Evolutionary conservation across 2,113 vertebrate genomes (phyloP).

Genomic region (Salminus brasiliensis): DNA sequence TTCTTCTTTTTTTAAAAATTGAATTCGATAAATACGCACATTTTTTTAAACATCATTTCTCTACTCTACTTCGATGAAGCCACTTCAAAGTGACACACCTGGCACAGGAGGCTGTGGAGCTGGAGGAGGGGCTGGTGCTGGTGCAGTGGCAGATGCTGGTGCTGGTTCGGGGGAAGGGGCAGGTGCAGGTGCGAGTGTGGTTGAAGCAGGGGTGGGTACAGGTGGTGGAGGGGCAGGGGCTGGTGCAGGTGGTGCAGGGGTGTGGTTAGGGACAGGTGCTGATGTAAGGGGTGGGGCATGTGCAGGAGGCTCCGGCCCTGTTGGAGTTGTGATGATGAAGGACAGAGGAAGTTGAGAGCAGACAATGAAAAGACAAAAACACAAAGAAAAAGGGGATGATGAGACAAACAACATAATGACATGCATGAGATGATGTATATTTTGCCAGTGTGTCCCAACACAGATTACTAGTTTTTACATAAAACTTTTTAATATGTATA

Average conservation of each 20-base stretch:
- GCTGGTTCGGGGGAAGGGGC: not conserved
- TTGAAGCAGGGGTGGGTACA: not conserved
- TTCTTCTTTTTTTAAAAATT: no score
- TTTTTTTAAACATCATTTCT: no score
- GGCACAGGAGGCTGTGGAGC: conserved; percentile 49
- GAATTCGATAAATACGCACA: no score
- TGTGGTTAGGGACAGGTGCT: not conserved
- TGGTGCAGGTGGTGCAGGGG: not conserved
- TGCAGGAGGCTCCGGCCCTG: not conserved
- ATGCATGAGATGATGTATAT: not conserved
- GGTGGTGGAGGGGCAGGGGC: not conserved
- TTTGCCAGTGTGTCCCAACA: no score
- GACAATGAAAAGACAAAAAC: conserved; percentile 4
- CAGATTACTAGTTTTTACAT: no score
- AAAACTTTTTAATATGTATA: no score
- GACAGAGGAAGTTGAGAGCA: not conserved
- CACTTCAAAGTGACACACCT: conserved; percentile 75
- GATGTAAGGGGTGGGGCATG: conserved; percentile 3
- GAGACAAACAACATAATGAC: not conserved
- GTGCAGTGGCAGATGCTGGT: not conserved
- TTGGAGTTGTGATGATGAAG: not conserved
- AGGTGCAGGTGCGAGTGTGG: conserved; percentile 38
- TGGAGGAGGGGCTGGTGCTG: conserved; percentile 45
- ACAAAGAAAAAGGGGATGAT: not conserved
- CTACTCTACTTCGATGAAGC: not conserved